phyloP scores from a whole-genome alignment of 2,888 invertebrate genomes.

The Polylopha cassiicola region DNA sequence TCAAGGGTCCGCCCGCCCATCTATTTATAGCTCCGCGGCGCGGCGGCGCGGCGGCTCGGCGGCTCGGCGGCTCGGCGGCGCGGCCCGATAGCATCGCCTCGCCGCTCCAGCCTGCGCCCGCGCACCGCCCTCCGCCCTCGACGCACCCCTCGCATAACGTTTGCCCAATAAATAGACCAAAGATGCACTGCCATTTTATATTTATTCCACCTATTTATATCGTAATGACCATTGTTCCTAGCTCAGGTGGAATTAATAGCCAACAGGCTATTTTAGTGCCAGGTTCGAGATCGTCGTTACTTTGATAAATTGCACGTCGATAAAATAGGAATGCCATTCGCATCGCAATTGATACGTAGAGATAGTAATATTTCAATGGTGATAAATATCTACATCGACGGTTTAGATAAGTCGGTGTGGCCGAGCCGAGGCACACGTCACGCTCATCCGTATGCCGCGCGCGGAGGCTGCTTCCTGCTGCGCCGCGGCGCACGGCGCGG shows the following conservation, averaged over 20 bases:
- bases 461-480: conserved; percentile 66
- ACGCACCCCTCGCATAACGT: conserved; percentile 68
- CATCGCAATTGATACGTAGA: conserved; percentile 37
- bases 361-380: conserved; percentile 39
- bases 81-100: conserved; percentile 65
- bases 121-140: conserved; percentile 62
- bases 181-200: conserved; percentile 60
- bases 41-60: conserved; percentile 63
- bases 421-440: conserved; percentile 47
- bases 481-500: conserved; percentile 41
- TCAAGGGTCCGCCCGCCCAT: conserved; percentile 67
- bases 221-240: conserved; percentile 68
- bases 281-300: conserved; percentile 46
- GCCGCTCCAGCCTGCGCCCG: conserved; percentile 49
- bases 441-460: conserved; percentile 68
- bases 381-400: conserved; percentile 37
- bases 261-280: conserved; percentile 49
- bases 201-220: conserved; percentile 71
- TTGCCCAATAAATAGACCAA: conserved; percentile 67
- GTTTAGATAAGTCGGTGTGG: conserved; percentile 40
- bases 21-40: conserved; percentile 69
- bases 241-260: conserved; percentile 63
- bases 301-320: conserved; percentile 49
- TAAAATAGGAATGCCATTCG: conserved; percentile 38
- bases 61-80: conserved; percentile 44